Evolutionary conservation across 2,797 vertebrate species (phyloP).

Genomic region (Myotis myotis): DNA sequence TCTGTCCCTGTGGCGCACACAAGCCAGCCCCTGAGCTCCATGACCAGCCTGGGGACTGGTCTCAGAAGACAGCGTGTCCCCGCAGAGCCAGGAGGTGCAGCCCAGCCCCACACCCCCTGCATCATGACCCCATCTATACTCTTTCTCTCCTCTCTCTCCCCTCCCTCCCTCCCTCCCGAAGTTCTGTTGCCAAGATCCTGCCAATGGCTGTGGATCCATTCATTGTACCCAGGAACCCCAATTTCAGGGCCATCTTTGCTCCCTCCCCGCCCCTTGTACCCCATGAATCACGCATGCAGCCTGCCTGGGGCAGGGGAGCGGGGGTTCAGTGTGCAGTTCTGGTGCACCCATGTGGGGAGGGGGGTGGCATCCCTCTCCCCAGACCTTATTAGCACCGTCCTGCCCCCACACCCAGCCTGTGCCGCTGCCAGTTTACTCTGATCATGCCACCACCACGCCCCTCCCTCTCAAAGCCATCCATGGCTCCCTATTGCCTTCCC

Average conservation of each 20-base stretch:
- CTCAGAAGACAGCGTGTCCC: not conserved
- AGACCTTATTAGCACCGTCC: not conserved
- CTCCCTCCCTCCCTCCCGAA: too few relatives aligned
- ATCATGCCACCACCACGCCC: too few relatives aligned
- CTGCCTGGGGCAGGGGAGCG: not conserved
- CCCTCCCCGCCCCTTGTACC: not conserved
- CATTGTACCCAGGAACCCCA: accelerated
- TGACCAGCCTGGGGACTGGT: not conserved
- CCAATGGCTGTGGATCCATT: not conserved
- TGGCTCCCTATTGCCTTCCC: not conserved
- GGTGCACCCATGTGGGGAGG: not conserved
- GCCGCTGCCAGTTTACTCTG: not conserved
- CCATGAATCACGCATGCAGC: not conserved
- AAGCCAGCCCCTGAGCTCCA: not conserved
- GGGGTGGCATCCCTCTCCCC: not conserved
- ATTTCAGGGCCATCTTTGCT: not conserved
- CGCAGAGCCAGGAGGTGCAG: not conserved
- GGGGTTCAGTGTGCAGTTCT: not conserved
- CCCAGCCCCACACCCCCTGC: not conserved
- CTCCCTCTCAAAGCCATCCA: not conserved
- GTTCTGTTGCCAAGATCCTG: not conserved
- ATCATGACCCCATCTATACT: not conserved
- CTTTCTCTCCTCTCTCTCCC: not conserved
- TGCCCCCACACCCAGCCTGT: not conserved
- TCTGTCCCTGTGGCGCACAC: not conserved